A percentile compares a stretch with the other conserved stretches of the same genome.
Evolutionary conservation across 2,797 vertebrate species (phyloP).

Genomic region (Hylomyscus alleni): DNA sequence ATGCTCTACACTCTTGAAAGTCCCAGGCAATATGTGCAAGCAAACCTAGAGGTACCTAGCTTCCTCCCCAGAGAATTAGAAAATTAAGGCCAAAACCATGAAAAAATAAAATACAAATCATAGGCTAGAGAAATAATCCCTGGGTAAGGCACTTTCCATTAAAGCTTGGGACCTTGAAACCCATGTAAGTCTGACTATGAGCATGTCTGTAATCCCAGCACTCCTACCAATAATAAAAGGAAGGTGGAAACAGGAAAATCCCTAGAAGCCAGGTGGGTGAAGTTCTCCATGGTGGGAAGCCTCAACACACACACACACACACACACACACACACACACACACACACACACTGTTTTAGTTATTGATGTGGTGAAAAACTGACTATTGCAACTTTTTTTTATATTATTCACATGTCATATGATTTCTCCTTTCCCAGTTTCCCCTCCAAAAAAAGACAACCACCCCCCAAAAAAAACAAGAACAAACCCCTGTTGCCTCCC

Average conservation of each 20-base stretch:
- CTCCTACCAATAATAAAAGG: neutral
- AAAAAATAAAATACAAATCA: neutral
- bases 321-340: neutral
- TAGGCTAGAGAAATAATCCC: neutral
- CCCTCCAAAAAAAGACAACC: too few species aligned
- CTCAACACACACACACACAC: neutral
- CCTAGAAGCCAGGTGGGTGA: neutral
- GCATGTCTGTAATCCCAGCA: neutral
- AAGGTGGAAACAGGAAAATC: neutral
- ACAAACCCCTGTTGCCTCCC: too few species aligned
- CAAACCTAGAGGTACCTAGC: neutral
- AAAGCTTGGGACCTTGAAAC: neutral
- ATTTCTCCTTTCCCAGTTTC: too few species aligned
- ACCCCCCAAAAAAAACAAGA: too few species aligned
- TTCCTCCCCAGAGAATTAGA: neutral
- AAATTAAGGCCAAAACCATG: neutral
- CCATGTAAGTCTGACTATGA: neutral
- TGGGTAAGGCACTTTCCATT: neutral
- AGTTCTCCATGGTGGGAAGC: neutral
- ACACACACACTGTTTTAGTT: neutral
- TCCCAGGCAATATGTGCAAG: neutral
- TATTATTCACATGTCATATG: too few species aligned
- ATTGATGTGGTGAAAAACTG: neutral
- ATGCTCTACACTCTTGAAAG: neutral
- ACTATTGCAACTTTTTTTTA: neutral